A percentile compares a stretch with the other conserved stretches of the same genome.
Conservation (phyloP, 2,797 vertebrate species). For the Erpetoichthys calabaricus region DNA sequence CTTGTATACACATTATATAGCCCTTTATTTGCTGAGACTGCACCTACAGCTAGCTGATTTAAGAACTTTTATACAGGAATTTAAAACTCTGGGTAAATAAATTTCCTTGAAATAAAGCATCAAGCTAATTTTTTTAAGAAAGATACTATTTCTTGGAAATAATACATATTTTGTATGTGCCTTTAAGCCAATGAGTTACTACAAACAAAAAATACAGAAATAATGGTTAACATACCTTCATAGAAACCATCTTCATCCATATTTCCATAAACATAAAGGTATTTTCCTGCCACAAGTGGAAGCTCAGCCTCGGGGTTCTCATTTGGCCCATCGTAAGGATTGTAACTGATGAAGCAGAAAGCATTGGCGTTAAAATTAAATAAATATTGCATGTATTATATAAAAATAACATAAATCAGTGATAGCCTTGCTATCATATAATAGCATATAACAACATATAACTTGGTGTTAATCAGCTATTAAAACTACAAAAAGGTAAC, state of each 20-base stretch:
- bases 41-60: no score
- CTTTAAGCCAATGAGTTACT: background rate
- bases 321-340: slow-evolving; percentile 94
- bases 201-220: slow-evolving; percentile 1
- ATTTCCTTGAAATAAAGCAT: no score
- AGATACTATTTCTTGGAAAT: no score
- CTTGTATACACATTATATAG: no score
- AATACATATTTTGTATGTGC: no score
- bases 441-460: no score
- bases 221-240: slow-evolving; percentile 59
- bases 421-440: background rate
- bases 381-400: background rate
- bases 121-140: no score
- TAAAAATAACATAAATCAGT: background rate
- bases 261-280: slow-evolving; percentile 90
- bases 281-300: slow-evolving; percentile 88
- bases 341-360: slow-evolving; percentile 61
- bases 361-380: background rate
- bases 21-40: no score
- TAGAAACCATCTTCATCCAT: slow-evolving; percentile 98
- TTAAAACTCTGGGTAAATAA: no score
- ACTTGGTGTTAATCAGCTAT: no score
- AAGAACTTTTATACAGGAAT: no score
- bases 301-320: slow-evolving; percentile 96
- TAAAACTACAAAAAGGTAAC: no score